phyloP scores from a whole-genome alignment of 2,797 vertebrate genomes.

The Gadopsis bispinosus region DNA sequence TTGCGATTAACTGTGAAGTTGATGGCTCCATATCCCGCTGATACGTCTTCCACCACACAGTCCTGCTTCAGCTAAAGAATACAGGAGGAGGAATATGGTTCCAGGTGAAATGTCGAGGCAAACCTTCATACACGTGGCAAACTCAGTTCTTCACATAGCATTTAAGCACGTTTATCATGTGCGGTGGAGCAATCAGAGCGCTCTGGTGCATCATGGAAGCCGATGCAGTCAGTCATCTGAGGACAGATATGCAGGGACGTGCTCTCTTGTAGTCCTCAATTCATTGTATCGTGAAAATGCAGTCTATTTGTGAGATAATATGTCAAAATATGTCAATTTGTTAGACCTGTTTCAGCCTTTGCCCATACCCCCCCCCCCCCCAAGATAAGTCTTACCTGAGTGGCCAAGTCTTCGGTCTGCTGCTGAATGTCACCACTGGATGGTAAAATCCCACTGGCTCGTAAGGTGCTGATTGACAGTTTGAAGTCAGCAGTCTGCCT shows the following conservation, averaged over 20 bases:
- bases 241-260: background rate
- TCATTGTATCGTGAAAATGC: background rate
- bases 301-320: background rate
- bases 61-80: slow-evolving; percentile 87
- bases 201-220: background rate
- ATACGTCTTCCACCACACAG: slow-evolving; percentile 88
- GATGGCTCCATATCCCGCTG: slow-evolving; percentile 82
- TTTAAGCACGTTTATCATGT: background rate
- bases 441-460: slow-evolving; percentile 63
- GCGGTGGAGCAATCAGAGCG: background rate
- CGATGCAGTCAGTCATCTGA: background rate
- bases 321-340: background rate
- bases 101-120: background rate
- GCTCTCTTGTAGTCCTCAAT: no score
- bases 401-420: slow-evolving; percentile 85
- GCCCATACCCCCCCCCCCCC: background rate
- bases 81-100: background rate
- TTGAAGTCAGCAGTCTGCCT: slow-evolving; percentile 89
- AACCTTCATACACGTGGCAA: background rate
- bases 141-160: background rate
- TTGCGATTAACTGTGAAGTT: slow-evolving; percentile 90
- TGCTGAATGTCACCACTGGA: slow-evolving; percentile 78
- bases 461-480: slow-evolving; percentile 83
- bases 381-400: slow-evolving; percentile 81
- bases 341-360: background rate